Base-by-base conservation (phyloP, 2,113 vertebrate species). In the Andinoacara biseriatus region DNA sequence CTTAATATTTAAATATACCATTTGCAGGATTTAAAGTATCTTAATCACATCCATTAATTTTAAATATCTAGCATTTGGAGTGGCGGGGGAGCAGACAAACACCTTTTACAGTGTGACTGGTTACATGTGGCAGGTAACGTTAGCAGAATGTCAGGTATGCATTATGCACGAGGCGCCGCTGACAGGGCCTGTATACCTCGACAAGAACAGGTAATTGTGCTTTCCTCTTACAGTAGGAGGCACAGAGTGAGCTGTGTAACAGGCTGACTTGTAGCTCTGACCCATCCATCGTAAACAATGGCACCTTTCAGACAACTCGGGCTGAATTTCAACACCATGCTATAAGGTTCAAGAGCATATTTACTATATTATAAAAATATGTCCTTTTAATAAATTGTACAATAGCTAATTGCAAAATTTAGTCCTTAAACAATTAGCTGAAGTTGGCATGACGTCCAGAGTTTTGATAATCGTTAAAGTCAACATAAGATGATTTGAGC, bases 11-110 rank as follows among this genome's bases (percentile, higher is more conserved):
- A 99, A 98, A 98, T 97, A 97, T 97, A 96, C 96, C 96, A 96
- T 98, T 98, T 98, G 94, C 92, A 92, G 95, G 95, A 94, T 97
- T 97, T 97, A 97, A 97, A 96, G 97, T 97, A 96, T 95, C 92
- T 97, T 97, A 97, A 97, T 98, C 94, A 95, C 95, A 94, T 95
- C 96, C 96, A 97, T 98, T 97, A 97, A 99, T 97, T 97, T 97
- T 97, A 97, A 96, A 97, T 98, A 94, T 95, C 93, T 94, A 93
- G 85, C 95, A 94, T 95, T 96, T 95, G 91, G 80, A 94, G 83
- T 94, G 91, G 90, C 81, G 72, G 90, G 89, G 91, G 95, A 91
- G 93, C 96, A 96, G 97, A 96, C 96, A 97, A 97, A 97, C 96
- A 97, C 96, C 94, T 97, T 94, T 97, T 96, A 96, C 96, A 96